Evolutionary conservation across 2,113 vertebrate species (phyloP).

Genomic region (Osmerus eperlanus): DNA sequence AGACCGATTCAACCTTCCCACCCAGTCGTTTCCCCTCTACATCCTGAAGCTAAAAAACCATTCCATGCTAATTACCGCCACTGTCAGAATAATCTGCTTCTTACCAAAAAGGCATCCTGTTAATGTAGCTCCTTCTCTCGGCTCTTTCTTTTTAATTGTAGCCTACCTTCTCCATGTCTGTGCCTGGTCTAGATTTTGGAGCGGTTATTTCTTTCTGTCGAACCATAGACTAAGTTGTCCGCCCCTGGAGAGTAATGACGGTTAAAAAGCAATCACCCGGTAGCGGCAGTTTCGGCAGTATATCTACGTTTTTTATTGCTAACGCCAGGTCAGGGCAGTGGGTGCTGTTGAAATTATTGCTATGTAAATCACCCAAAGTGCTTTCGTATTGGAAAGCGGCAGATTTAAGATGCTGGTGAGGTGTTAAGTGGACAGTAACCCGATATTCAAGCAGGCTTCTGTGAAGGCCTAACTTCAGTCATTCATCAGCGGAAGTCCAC

Average conservation of each 20-base stretch:
- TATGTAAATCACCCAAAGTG: conserved; percentile 73
- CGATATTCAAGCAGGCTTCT: conserved; percentile 54
- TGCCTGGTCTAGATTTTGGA: conserved; percentile 41
- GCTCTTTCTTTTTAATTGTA: conserved; percentile 13
- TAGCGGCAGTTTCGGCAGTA: conserved; percentile 54
- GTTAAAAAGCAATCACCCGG: conserved; percentile 70
- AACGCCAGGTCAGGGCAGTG: conserved; percentile 52
- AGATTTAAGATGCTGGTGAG: conserved; percentile 69
- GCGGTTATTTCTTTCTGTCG: background rate
- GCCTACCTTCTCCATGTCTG: conserved; percentile 26
- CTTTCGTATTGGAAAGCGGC: conserved; percentile 63
- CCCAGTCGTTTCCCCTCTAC: conserved; percentile 42
- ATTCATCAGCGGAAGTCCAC: conserved; percentile 57
- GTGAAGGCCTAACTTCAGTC: conserved; percentile 44
- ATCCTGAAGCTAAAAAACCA: conserved; percentile 40
- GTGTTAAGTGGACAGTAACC: conserved; percentile 68
- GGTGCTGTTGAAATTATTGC: conserved; percentile 68
- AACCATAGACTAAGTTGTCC: conserved; percentile 35
- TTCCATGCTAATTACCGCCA: conserved; percentile 60
- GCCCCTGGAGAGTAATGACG: conserved; percentile 62
- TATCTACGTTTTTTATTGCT: conserved; percentile 69
- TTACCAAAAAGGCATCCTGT: conserved; percentile 36
- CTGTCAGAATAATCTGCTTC: conserved; percentile 54
- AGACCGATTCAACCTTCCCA: conserved; percentile 33
- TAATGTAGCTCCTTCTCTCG: conserved; percentile 39